These are phyloP conservation scores for Paramisgurnus dabryanus DNA, from an alignment of 2,113 vertebrate genomes.

Conservation along the genomic window DNA sequence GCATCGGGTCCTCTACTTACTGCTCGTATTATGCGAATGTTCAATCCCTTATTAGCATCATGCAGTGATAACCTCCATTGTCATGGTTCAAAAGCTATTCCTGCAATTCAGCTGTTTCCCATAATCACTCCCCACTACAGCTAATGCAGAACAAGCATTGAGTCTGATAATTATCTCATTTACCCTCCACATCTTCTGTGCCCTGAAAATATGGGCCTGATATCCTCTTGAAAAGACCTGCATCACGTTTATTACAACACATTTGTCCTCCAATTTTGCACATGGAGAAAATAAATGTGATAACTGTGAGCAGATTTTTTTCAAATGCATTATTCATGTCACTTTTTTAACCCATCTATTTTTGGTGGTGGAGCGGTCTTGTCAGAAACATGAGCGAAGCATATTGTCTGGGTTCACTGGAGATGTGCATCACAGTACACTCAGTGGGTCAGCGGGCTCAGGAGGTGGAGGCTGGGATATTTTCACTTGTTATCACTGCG, in stretches of 20 bases:
- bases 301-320: constrained; percentile 18
- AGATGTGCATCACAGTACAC: constrained; percentile 11
- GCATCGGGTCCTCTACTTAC: constrained; percentile 35
- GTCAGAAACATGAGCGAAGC: constrained; percentile 50
- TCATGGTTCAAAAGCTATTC: constrained; percentile 68
- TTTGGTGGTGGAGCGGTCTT: constrained; percentile 54
- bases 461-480: constrained; percentile 32
- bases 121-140: constrained; percentile 66
- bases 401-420: constrained; percentile 2
- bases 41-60: constrained; percentile 63
- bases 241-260: constrained; percentile 67
- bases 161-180: constrained; percentile 75
- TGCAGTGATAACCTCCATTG: constrained; percentile 59
- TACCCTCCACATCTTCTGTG: constrained; percentile 62
- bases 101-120: constrained; percentile 65
- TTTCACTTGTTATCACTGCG: constrained; percentile 28
- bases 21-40: constrained; percentile 55
- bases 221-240: constrained; percentile 58
- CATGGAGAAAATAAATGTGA: constrained; percentile 49
- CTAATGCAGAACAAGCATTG: constrained; percentile 68
- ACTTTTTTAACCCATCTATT: constrained; percentile 62
- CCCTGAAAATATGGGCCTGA: constrained; percentile 51
- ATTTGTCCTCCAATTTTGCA: constrained; percentile 63
- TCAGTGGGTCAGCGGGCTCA: constrained; percentile 2
- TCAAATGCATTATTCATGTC: constrained; percentile 67